Conservation (phyloP, 2,113 vertebrate species). For the Probosciger aterrimus region DNA sequence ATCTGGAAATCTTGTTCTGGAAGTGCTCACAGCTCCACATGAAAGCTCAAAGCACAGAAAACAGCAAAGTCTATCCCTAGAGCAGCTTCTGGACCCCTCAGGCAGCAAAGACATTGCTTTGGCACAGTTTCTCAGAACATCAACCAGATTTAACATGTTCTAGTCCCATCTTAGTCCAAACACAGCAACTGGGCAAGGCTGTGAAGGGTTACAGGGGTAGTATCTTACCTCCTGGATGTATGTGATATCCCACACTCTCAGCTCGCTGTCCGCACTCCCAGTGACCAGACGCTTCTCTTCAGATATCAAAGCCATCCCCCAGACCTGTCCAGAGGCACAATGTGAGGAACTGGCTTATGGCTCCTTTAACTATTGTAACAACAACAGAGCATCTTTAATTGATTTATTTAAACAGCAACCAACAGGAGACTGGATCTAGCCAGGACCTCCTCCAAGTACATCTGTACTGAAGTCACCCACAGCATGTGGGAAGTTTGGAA, state of each 20-base stretch:
- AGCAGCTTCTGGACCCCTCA: neutral
- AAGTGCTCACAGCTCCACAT: neutral
- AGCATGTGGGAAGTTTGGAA: neutral
- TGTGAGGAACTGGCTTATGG: neutral
- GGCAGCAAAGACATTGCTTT: neutral
- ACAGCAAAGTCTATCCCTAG: neutral
- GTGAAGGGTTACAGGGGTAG: neutral
- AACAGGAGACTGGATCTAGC: neutral
- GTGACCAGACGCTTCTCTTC: slow-evolving; percentile 86
- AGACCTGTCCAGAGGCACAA: slow-evolving; percentile 78
- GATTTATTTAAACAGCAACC: neutral
- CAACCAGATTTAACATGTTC: neutral
- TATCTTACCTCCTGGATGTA: slow-evolving; percentile 72
- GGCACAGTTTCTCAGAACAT: neutral
- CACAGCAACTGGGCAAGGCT: neutral
- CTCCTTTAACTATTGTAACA: neutral
- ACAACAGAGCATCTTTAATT: neutral
- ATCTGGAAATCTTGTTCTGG: neutral
- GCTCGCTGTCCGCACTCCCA: slow-evolving; percentile 92
- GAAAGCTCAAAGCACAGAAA: neutral
- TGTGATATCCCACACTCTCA: slow-evolving; percentile 87
- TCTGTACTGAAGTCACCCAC: neutral
- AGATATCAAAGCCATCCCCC: slow-evolving; percentile 87
- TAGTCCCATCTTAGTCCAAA: neutral
- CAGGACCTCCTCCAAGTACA: neutral